Evolutionary conservation across 2,797 vertebrate genomes (phyloP), one percentile per base, ranked within the genome.

Genomic region (Rhincodon typus): DNA sequence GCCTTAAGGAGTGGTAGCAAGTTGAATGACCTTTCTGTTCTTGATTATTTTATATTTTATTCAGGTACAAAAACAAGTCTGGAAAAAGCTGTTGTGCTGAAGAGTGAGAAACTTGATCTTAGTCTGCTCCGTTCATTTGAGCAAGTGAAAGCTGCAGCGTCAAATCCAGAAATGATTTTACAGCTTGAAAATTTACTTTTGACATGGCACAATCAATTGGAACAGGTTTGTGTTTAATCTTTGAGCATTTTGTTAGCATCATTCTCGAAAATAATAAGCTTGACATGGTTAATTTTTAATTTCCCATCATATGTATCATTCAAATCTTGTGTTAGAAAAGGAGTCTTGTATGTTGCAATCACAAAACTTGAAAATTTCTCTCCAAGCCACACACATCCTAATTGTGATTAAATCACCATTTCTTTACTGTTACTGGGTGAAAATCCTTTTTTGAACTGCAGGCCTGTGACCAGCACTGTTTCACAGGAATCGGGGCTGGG

Each of bases 181-280:
- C 97, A 97, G 57, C 96, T 98, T 25, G 98, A 98, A 96, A 97
- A 98, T 30, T 96, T 97, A 94, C 96, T 98, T 96, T 97, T 97
- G 97, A 96, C 97, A 34, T 98, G 98, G 98, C 98, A 97, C 96
- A 98, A 96, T 94, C 98, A 98, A 97, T 98, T 98, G 19, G 97
- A 98, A 94, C 96, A 97, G 97, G 98, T 98, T 96, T 96, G 96
- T 69, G 50, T 62, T 67, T 46, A 50, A 72, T 42, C 15, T 38
- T 66, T 93, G 57, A 66, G 57, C 30, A 93, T 66, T 66, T 17
- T n/a, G 34, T 67, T 90, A 23, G 1, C 57, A 93, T 38, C 19
- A 17, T 46, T 46, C 23, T n/a, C 17, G 1, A 38, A 67, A 27
- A 13, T 94, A 72, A 30, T 94, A 72, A 72, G 27, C 72, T 8